Base-by-base conservation (phyloP, 1,140 invertebrate genomes). In the Nylanderia fulva region DNA sequence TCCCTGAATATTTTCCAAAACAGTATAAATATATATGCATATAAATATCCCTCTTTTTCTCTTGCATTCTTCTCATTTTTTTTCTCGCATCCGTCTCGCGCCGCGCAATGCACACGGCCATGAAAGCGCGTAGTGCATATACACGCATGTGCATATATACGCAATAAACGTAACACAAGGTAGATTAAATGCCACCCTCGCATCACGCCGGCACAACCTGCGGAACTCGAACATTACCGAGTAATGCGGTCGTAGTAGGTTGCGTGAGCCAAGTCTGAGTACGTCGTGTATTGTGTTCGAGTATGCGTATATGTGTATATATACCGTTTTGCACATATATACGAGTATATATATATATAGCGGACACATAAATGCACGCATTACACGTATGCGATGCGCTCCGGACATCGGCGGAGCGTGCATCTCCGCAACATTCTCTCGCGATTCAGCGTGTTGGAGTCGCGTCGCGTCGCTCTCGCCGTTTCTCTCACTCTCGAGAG, bases 161-260 rank as follows among this genome's bases (percentile, higher is more conserved):
- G 75, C 66, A 42, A 90, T 90, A 88, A 91, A 86, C 88, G 89
- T 88, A 92, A 91, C 86, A 84, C 90, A 90, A 90, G 79, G 86
- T 77, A 74, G 89, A 91, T 85, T 86, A 82, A 91, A 88, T 74
- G 69, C 87, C 89, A 88, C 88, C 90, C 87, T 91, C 89, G 71
- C 89, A 83, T 64, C 29, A 82, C 79, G 71, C 83, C 83, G 72
- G 71, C 84, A 75, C 84, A 63, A 69, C 63, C 86, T 77, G 85
- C 76, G 86, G 83, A 91, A 91, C 85, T 90, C 90, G 76, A 86
- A 87, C 90, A 84, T 85, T 86, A 86, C 71, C 64, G 71, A 72
- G 64, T 68, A 52, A 54, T 72, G 72, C 71, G 66, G n/a, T n/a
- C 33, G 56, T 48, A 71, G 36, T 69, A 21, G 63, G 39, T 39